Conservation (phyloP, 1,140 invertebrate species). For the Scaptomyza hsui region DNA sequence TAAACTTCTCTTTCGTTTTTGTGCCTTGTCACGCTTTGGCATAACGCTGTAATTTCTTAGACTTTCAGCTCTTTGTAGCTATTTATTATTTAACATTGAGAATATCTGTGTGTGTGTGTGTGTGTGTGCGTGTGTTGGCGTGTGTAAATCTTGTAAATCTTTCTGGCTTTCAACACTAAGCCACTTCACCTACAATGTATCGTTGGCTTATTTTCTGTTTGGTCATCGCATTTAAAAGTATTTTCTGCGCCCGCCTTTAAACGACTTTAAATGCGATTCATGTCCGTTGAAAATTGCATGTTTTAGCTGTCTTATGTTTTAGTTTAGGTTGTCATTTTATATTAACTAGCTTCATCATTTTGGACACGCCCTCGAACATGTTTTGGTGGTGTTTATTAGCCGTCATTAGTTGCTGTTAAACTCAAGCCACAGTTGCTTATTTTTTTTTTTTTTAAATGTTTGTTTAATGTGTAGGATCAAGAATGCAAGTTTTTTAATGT, state of each 20-base stretch:
- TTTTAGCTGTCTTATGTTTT: conserved; percentile 47
- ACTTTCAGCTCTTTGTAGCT: conserved; percentile 55
- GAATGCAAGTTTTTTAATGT: too few relatives aligned
- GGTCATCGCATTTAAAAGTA: conserved; percentile 75
- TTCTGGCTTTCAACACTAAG: conserved; percentile 61
- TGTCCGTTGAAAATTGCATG: conserved; percentile 70
- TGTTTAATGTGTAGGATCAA: too few relatives aligned
- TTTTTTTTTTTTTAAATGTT: too few relatives aligned
- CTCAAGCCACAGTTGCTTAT: conserved; percentile 28
- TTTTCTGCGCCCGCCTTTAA: conserved; percentile 49
- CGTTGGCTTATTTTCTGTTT: conserved; percentile 41
- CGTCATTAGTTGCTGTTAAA: conserved; percentile 53
- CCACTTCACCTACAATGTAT: conserved; percentile 38
- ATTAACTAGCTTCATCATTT: conserved; percentile 60
- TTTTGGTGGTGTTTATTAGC: conserved; percentile 39
- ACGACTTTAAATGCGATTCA: conserved; percentile 71
- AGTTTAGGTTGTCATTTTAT: conserved; percentile 48
- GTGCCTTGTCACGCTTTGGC: conserved; percentile 68
- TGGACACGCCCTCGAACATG: conserved; percentile 24
- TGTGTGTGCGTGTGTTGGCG: conserved; percentile 47
- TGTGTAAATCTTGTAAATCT: conserved; percentile 80
- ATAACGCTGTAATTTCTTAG: conserved; percentile 60
- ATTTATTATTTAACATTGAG: conserved; percentile 73
- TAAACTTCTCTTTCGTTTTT: conserved; percentile 21
- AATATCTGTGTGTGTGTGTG: neutral